phyloP scores from a whole-genome alignment of 1,140 invertebrate genomes.

The Heterodera carotae region DNA sequence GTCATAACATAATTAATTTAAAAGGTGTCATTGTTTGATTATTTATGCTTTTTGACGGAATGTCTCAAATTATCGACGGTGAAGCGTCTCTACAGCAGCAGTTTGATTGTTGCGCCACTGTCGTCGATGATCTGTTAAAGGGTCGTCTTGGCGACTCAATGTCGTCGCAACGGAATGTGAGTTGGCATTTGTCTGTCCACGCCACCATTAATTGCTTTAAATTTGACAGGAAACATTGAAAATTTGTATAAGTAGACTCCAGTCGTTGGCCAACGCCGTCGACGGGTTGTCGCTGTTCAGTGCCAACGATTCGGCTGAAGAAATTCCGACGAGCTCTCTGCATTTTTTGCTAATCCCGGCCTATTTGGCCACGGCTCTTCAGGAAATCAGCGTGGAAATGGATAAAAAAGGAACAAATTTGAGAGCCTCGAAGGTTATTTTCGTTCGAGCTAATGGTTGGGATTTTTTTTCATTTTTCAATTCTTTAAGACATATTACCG shows the following conservation, averaged over 20 bases:
- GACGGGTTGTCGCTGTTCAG: constrained; percentile 40
- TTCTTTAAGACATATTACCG: constrained; percentile 39
- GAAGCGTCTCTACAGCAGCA: not conserved
- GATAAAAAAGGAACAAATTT: constrained; percentile 35
- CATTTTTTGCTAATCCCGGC: constrained; percentile 41
- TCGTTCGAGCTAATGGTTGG: constrained; percentile 2
- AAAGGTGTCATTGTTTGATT: no score
- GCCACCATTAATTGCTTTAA: not conserved
- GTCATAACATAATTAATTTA: no score
- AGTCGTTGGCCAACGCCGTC: constrained; percentile 25
- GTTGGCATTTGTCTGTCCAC: not conserved
- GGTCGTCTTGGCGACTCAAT: constrained; percentile 72
- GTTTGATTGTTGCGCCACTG: constrained; percentile 17
- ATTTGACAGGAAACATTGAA: constrained; percentile 29
- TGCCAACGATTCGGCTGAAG: constrained; percentile 41
- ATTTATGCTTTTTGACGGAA: not conserved
- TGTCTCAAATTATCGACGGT: not conserved
- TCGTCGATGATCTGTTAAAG: constrained; percentile 19
- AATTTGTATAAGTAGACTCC: constrained; percentile 33
- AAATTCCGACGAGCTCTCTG: constrained; percentile 45
- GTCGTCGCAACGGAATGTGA: constrained; percentile 19
- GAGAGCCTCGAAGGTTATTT: constrained; percentile 38
- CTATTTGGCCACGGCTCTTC: constrained; percentile 39
- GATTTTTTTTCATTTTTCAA: constrained; percentile 13
- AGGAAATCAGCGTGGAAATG: constrained; percentile 38